These are phyloP conservation scores for Timema cristinae DNA, from an alignment of 2,888 invertebrate genomes.

Conservation along the genomic window DNA sequence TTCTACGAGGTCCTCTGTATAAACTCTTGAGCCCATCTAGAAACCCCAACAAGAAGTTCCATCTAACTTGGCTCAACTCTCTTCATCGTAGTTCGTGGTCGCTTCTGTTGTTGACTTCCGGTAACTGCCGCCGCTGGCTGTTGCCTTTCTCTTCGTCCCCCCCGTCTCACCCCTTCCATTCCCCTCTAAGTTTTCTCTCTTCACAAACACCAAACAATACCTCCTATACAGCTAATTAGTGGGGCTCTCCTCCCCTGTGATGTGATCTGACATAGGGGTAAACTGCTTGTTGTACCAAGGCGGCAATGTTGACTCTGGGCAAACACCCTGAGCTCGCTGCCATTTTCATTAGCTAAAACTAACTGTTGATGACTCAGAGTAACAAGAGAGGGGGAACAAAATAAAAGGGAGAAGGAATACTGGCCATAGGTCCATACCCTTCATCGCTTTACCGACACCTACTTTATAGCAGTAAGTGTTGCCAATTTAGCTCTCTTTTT, in stretches of 20 bases:
- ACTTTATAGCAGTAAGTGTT: too few relatives aligned
- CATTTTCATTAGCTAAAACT: conserved; percentile 17
- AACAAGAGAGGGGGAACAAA: neutral
- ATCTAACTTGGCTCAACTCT: too few relatives aligned
- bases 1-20: too few relatives aligned
- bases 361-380: conserved; percentile 15
- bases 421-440: too few relatives aligned
- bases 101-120: too few relatives aligned
- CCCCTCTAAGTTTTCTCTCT: neutral
- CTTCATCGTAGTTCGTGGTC: too few relatives aligned
- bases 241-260: neutral
- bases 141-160: neutral
- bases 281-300: conserved; percentile 13
- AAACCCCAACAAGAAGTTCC: too few relatives aligned
- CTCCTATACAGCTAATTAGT: conserved; percentile 15
- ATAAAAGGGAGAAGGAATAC: too few relatives aligned
- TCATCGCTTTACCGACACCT: too few relatives aligned
- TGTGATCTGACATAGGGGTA: conserved; percentile 13
- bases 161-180: neutral
- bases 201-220: conserved; percentile 14
- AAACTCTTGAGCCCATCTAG: too few relatives aligned
- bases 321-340: conserved; percentile 11
- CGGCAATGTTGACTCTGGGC: conserved; percentile 3
- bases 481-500: too few relatives aligned
- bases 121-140: too few relatives aligned